A percentile compares a stretch with the other conserved stretches of the same genome.
phyloP scores from a whole-genome alignment of 2,797 vertebrate genomes.

The Sylvia borin region DNA sequence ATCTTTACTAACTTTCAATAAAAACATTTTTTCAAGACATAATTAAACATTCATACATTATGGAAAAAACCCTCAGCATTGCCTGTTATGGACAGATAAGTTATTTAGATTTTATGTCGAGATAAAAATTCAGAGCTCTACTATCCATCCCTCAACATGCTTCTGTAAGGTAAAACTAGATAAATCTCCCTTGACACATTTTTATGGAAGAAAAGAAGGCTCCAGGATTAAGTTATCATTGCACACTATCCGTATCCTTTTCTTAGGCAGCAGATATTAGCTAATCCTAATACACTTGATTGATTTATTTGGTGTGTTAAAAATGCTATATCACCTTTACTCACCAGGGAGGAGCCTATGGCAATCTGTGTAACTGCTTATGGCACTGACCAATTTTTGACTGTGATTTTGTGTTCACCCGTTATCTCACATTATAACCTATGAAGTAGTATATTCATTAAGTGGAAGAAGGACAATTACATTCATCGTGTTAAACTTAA shows the following conservation, averaged over 20 bases:
- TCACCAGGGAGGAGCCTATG: neutral
- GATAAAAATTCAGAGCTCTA: neutral
- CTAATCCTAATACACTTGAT: neutral
- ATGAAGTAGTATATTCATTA: rapidly evolving
- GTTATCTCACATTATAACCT: neutral
- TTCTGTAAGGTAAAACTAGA: neutral
- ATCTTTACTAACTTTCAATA: neutral
- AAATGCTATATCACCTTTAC: neutral
- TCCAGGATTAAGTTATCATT: neutral
- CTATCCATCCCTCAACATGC: neutral
- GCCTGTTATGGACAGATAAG: neutral
- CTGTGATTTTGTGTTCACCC: neutral
- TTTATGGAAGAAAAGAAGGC: neutral
- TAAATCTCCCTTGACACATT: neutral
- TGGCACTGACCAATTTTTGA: neutral
- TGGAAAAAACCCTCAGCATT: neutral
- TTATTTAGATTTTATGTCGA: neutral
- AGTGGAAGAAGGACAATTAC: neutral
- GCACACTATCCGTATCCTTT: neutral
- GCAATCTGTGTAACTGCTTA: neutral
- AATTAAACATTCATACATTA: neutral
- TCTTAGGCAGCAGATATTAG: neutral
- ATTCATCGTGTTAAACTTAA: neutral
- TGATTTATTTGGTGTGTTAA: neutral
- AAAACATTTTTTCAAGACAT: neutral